phyloP scores from a whole-genome alignment of 2,113 vertebrate genomes.

The Ceratotherium simum region DNA sequence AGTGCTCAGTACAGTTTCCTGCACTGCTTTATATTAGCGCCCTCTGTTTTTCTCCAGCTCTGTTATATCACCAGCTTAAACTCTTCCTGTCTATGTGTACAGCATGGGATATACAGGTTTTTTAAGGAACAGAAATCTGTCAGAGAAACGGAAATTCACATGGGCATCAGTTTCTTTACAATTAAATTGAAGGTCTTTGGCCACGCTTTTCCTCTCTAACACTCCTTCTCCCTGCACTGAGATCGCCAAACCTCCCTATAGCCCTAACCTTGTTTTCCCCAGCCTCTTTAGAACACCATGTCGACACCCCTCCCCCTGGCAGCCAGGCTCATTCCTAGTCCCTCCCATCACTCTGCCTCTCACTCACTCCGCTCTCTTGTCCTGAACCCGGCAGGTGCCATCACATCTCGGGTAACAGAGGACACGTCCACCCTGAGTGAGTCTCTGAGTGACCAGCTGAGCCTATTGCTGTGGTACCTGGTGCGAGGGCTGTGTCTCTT shows the following conservation, averaged over 20 bases:
- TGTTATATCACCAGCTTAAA: not conserved
- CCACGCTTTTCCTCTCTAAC: not conserved
- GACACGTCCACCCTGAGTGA: constrained; percentile 88
- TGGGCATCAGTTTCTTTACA: not conserved
- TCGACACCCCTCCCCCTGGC: no score
- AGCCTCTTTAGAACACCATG: not conserved
- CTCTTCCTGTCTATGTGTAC: not conserved
- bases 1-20: not conserved
- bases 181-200: not conserved
- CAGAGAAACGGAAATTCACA: not conserved
- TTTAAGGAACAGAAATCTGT: not conserved
- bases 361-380: not conserved
- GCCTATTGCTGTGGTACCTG: constrained; percentile 90
- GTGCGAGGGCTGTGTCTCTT: constrained; percentile 87
- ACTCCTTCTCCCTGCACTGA: not conserved
- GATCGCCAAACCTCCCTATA: not conserved
- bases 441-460: constrained; percentile 87
- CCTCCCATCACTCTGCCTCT: not conserved
- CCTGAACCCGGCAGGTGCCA: constrained; percentile 85
- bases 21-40: not conserved
- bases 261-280: not conserved
- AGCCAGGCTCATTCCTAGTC: not conserved
- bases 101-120: not conserved
- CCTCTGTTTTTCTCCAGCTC: not conserved
- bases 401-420: constrained; percentile 89